Percentiles rank a stretch among this genome's conserved stretches.
These are phyloP conservation scores for Parochlus steinenii DNA, from an alignment of 2,888 invertebrate species.

Conservation along the genomic window DNA sequence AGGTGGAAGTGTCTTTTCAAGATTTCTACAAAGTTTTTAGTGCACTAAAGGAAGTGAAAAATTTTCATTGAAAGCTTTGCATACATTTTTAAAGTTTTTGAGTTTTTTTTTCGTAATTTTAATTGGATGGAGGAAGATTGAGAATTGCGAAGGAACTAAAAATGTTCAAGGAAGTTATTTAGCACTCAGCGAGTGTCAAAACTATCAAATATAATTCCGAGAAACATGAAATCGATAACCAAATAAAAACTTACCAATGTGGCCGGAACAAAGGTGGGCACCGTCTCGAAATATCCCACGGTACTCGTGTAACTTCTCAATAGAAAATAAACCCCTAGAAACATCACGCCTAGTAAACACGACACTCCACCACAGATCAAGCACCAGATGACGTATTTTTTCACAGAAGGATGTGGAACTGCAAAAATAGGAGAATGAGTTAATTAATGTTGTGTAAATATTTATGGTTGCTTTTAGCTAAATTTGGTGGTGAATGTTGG, in stretches of 20 bases:
- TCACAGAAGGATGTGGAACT: conserved; percentile 31
- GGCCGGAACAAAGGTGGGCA: conserved; percentile 87
- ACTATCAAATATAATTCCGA: neutral
- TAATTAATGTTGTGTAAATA: no score
- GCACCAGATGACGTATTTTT: conserved; percentile 62
- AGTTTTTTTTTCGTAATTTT: no score
- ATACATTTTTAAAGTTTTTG: no score
- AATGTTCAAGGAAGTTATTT: neutral
- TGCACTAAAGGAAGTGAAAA: no score
- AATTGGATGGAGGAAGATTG: no score
- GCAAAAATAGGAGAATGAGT: conserved; percentile 18
- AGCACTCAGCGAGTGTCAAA: neutral
- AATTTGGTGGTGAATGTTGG: no score
- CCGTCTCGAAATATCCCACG: conserved; percentile 67
- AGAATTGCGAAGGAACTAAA: conserved; percentile 2
- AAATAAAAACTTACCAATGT: conserved; percentile 51
- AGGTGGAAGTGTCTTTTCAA: no score
- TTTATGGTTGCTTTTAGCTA: no score
- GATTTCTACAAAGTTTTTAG: no score
- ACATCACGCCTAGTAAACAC: conserved; percentile 53
- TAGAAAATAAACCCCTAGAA: conserved; percentile 59
- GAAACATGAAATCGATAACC: no score
- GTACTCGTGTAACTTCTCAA: conserved; percentile 59
- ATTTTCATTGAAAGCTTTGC: no score
- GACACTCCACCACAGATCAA: conserved; percentile 60